A percentile compares a stretch with the other conserved stretches of the same genome.
Conservation (phyloP, 1,140 invertebrate species). For the Papilio polytes region DNA sequence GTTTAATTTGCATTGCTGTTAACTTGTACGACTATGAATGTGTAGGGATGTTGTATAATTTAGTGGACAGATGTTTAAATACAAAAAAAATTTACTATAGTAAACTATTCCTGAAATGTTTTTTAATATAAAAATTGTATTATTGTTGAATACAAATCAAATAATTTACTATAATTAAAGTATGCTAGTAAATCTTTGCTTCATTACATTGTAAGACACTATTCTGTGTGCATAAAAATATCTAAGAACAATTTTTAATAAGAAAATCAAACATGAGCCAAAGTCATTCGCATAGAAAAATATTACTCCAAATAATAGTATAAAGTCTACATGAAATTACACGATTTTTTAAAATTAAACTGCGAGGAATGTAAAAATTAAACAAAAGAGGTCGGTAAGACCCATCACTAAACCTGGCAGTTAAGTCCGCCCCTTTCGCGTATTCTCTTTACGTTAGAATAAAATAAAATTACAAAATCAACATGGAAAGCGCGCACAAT, state of each 20-base stretch:
- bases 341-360: not conserved
- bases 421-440: slow-evolving; percentile 15
- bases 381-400: not conserved
- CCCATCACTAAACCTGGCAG: not conserved
- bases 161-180: too few relatives aligned
- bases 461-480: slow-evolving; percentile 17
- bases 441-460: slow-evolving; percentile 19
- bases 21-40: not conserved
- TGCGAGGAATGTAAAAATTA: not conserved
- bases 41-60: not conserved
- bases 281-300: too few relatives aligned
- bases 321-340: not conserved
- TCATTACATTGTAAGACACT: too few relatives aligned
- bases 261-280: too few relatives aligned
- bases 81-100: not conserved
- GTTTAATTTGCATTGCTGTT: slow-evolving; percentile 18
- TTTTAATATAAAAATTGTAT: too few relatives aligned
- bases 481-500: slow-evolving; percentile 13
- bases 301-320: too few relatives aligned
- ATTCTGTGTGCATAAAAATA: too few relatives aligned
- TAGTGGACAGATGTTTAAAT: not conserved
- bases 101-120: not conserved
- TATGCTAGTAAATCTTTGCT: too few relatives aligned
- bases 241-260: too few relatives aligned
- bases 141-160: too few relatives aligned